Evolutionary conservation across 23 tunicate species (phyloP).

Genomic region (Halocynthia aurantium): DNA sequence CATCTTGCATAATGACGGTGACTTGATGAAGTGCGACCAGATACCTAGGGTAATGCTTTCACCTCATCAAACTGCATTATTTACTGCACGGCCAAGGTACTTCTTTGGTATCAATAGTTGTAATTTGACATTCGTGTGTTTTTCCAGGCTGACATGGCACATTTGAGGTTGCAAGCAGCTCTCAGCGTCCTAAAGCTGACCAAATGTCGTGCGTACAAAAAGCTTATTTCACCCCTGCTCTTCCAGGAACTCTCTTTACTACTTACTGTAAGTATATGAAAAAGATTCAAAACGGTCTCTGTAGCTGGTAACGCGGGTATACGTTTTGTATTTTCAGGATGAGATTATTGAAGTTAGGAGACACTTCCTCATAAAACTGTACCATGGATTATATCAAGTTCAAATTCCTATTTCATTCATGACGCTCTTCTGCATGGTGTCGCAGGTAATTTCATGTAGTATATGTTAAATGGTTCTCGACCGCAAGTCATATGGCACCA

Average conservation of each 20-base stretch:
- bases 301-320: neutral
- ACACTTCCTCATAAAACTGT: slow-evolving; percentile 55
- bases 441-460: slow-evolving; percentile 37
- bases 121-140: neutral
- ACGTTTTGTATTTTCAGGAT: slow-evolving; percentile 35
- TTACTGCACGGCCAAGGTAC: too few relatives aligned
- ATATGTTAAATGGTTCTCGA: too few relatives aligned
- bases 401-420: slow-evolving; percentile 72
- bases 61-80: too few relatives aligned
- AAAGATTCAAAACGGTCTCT: neutral
- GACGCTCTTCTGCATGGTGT: slow-evolving; percentile 58
- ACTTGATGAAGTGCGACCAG: slow-evolving; percentile 72
- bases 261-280: slow-evolving; percentile 36
- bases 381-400: slow-evolving; percentile 37
- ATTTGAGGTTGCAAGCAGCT: slow-evolving; percentile 79
- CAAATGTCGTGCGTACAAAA: slow-evolving; percentile 41
- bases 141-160: slow-evolving; percentile 75
- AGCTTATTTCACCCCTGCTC: slow-evolving; percentile 57
- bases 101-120: too few relatives aligned
- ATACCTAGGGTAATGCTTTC: slow-evolving; percentile 39
- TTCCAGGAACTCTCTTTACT: slow-evolving; percentile 67
- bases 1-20: slow-evolving; percentile 91
- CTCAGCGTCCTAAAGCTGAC: slow-evolving; percentile 73
- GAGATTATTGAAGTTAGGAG: slow-evolving; percentile 71
- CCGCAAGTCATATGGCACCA: too few relatives aligned